Base-by-base conservation (phyloP, 1,140 invertebrate genomes). In the Megalonaias nervosa region DNA sequence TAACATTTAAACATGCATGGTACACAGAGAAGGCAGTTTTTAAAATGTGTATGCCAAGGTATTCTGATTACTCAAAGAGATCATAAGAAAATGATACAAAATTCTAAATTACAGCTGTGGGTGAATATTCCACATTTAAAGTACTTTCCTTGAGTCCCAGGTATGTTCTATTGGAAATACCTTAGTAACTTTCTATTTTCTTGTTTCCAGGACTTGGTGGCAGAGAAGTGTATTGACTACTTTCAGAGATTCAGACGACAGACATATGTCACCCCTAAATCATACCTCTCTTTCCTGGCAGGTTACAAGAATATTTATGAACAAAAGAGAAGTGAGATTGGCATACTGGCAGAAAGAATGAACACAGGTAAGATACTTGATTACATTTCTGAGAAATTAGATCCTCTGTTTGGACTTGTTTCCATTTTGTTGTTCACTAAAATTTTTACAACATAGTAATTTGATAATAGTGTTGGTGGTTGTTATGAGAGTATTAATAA, bases 201-300 rank as follows among this genome's bases (percentile, higher is more conserved):
- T 31, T 95, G 94, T 9, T 96, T 97, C 83, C 96, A 99, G 92
- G 97, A 99, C 89, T 94, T 96, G 23, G 97, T 99, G 15, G 94
- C 97, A 23, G 93, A 94, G 88, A 95, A 95, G 57, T 98, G 97
- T 26, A 89, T 92, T 3, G 96, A 98, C 89, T 99, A 99, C 91
- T 99, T 98, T 87, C 96, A 98, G 92, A 93, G 97, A 81, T 98
- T 96, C 88, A 93, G 98, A 56, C 92, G 97, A 82, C 96, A 97
- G 17, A 97, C 97, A 59, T 97, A 99, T 89, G 98, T 99, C 5
- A 99, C 98, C 23, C 98, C 97, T 15, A 99, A 99, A 91, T 98
- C 97, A 1, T 99, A 98, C 90, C 90, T 99, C 16, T 98, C 97
- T 86, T 99, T 99, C 90, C 96, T 99, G 69, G 94, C 94, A 67